A percentile compares a stretch with the other conserved stretches of the same genome.
phyloP scores from a whole-genome alignment of 2,888 invertebrate species.

The Schizaphis graminum region DNA sequence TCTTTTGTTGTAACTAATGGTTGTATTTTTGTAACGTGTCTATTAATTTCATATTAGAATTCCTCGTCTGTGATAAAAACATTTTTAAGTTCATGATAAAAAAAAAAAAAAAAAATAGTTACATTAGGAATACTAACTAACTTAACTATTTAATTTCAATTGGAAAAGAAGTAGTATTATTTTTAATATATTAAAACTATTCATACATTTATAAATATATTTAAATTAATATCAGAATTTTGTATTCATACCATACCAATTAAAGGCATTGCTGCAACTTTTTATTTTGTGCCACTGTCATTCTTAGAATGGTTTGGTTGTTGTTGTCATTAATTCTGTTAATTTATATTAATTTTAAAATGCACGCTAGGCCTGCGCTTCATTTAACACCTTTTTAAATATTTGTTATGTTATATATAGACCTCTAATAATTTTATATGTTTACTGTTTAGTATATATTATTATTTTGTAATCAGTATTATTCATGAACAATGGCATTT shows the following conservation, averaged over 20 bases:
- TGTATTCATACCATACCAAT: conserved; percentile 43
- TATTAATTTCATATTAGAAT: conserved; percentile 58
- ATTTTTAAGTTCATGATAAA: conserved; percentile 36
- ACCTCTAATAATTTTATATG: conserved; percentile 62
- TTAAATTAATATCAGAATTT: conserved; percentile 29
- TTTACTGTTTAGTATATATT: conserved; percentile 58
- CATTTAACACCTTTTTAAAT: conserved; percentile 55
- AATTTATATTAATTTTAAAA: conserved; percentile 43
- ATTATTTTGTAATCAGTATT: conserved; percentile 57
- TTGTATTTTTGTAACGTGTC: conserved; percentile 65
- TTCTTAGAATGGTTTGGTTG: conserved; percentile 31
- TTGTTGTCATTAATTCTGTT: conserved; percentile 56
- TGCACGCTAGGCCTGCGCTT: conserved; percentile 56
- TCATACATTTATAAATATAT: conserved; percentile 51
- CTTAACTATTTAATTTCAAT: conserved; percentile 28
- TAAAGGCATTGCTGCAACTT: conserved; percentile 3
- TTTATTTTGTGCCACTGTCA: conserved; percentile 38
- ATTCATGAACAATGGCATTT: conserved; percentile 17
- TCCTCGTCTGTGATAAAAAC: conserved; percentile 63
- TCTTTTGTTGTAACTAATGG: conserved; percentile 56
- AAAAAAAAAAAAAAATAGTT: conserved; percentile 25
- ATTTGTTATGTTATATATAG: conserved; percentile 65
- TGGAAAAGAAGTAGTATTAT: conserved; percentile 42
- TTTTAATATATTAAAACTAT: conserved; percentile 42
- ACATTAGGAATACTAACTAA: conserved; percentile 6